These are phyloP conservation scores for Ageneiosus marmoratus DNA, from an alignment of 2,113 vertebrate genomes.

Conservation along the genomic window DNA sequence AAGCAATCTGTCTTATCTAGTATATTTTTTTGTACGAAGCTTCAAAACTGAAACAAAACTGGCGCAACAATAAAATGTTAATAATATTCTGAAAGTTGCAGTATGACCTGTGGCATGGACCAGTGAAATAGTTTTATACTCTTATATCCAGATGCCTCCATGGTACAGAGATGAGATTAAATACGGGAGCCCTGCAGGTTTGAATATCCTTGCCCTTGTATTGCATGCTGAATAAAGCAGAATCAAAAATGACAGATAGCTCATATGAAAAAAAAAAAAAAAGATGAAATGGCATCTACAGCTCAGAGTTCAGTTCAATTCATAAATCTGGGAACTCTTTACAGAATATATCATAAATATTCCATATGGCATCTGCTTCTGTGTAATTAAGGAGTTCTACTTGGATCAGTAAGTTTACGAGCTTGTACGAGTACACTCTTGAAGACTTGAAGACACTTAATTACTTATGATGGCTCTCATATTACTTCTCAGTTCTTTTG, in stretches of 20 bases:
- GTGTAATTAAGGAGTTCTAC: neutral
- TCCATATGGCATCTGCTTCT: neutral
- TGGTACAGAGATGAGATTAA: constrained; percentile 24
- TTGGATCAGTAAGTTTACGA: neutral
- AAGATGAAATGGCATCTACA: constrained; percentile 12
- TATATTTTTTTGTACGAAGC: neutral
- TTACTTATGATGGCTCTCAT: neutral
- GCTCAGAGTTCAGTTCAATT: constrained; percentile 7
- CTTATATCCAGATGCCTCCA: constrained; percentile 18
- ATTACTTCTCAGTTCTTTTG: neutral
- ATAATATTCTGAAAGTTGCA: neutral
- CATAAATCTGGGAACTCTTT: constrained; percentile 15
- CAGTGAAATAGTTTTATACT: constrained; percentile 10
- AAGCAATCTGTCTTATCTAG: neutral
- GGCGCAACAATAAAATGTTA: neutral
- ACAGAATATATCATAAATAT: neutral
- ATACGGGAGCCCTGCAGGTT: constrained; percentile 12
- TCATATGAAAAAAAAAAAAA: constrained; percentile 17
- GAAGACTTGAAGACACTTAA: neutral
- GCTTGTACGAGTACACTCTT: neutral
- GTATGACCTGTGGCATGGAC: constrained; percentile 11
- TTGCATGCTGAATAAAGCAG: neutral
- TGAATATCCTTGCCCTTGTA: constrained; percentile 19
- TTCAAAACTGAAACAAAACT: neutral
- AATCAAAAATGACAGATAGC: constrained; percentile 21